Conservation (phyloP, 2,113 vertebrate genomes). For the Oryzias melastigma region DNA sequence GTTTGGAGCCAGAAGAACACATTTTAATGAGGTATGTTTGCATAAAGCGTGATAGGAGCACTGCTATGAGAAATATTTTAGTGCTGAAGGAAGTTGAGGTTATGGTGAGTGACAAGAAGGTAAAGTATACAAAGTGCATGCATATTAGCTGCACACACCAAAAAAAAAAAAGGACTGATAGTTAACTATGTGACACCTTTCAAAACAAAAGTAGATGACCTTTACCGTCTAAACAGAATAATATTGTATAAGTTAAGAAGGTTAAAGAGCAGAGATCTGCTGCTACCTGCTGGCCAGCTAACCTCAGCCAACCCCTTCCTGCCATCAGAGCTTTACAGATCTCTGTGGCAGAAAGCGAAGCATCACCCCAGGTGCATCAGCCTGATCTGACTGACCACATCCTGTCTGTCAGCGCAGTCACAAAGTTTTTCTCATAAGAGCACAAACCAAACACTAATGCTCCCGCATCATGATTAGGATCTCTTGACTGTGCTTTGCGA, state of each 20-base stretch:
- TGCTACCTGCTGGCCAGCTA: constrained; percentile 52
- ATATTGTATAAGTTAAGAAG: constrained; percentile 36
- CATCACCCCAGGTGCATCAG: constrained; percentile 49
- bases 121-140: constrained; percentile 4
- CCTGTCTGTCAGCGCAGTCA: constrained; percentile 63
- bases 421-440: constrained; percentile 46
- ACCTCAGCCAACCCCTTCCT: constrained; percentile 28
- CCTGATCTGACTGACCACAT: constrained; percentile 73
- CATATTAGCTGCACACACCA: neutral
- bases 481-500: constrained; percentile 3
- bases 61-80: constrained; percentile 10
- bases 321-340: constrained; percentile 37
- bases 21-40: too few species aligned
- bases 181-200: constrained; percentile 17
- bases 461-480: constrained; percentile 24
- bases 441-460: constrained; percentile 33
- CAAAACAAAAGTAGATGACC: constrained; percentile 29
- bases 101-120: neutral
- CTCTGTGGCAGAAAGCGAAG: constrained; percentile 49
- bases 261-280: constrained; percentile 32
- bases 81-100: constrained; percentile 26
- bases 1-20: too few species aligned
- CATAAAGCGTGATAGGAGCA: constrained; percentile 3
- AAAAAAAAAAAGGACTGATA: neutral
- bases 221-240: constrained; percentile 15